A percentile compares a stretch with the other conserved stretches of the same genome.
phyloP scores from a whole-genome alignment of 37 sponge, comb jelly and placozoan species.

The Corticium candelabrum region DNA sequence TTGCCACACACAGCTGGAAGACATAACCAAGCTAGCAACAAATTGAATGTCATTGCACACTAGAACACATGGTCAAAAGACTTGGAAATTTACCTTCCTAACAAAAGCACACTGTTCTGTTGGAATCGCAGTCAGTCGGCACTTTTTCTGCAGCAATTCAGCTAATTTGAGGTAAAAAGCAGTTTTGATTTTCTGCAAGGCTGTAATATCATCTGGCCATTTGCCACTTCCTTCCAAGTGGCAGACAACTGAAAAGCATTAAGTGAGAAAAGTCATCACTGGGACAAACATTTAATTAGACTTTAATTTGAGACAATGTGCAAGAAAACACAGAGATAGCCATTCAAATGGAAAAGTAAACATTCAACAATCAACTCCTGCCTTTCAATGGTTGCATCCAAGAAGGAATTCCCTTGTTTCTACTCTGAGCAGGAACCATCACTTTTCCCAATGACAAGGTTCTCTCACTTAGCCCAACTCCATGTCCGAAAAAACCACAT shows the following conservation, averaged over 20 bases:
- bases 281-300: not conserved
- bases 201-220: conserved; percentile 89
- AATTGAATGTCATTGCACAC: too few species aligned
- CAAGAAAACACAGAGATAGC: too few species aligned
- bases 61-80: too few species aligned
- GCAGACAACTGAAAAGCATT: conserved; percentile 44
- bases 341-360: conserved; percentile 10
- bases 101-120: not conserved
- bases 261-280: not conserved
- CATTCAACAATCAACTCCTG: not conserved
- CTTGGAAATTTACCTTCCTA: not conserved
- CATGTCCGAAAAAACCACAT: too few species aligned
- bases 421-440: too few species aligned
- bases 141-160: conserved; percentile 33
- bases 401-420: too few species aligned
- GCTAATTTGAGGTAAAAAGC: conserved; percentile 71
- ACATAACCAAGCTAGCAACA: not conserved
- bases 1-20: not conserved
- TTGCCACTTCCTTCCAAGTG: conserved; percentile 91
- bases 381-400: not conserved
- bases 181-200: conserved; percentile 70
- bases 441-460: too few species aligned
- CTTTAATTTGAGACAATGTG: too few species aligned
- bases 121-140: conserved; percentile 38
- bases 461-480: too few species aligned